Percentiles rank a stretch among this genome's conserved stretches.
Evolutionary conservation across 1,140 invertebrate genomes (phyloP).

Genomic region (Gryon sp.): DNA sequence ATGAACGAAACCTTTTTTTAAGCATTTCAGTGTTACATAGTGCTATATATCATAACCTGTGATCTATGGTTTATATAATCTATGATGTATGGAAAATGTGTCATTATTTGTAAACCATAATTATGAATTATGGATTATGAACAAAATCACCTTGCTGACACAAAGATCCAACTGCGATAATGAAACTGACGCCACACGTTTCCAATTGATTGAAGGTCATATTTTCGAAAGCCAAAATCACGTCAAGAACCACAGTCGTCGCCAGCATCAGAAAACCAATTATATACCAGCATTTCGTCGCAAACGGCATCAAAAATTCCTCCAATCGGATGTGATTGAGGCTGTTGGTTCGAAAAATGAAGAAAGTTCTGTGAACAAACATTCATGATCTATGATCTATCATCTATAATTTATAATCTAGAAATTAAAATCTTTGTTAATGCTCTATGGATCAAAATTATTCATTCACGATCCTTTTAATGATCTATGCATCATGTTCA

Average conservation of each 20-base stretch:
- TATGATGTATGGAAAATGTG: too few relatives aligned
- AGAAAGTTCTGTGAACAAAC: conserved; percentile 48
- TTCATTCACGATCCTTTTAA: too few relatives aligned
- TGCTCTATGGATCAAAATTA: too few relatives aligned
- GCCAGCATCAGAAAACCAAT: conserved; percentile 6
- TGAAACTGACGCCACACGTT: conserved; percentile 26
- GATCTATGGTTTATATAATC: too few relatives aligned
- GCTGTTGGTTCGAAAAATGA: conserved; percentile 45
- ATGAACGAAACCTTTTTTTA: too few relatives aligned
- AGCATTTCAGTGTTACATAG: too few relatives aligned
- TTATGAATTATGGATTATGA: too few relatives aligned
- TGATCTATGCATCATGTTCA: too few relatives aligned
- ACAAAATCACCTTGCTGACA: conserved; percentile 67
- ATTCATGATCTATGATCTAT: too few relatives aligned
- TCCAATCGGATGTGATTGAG: conserved; percentile 29
- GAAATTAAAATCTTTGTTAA: conserved; percentile 11
- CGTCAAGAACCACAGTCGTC: conserved; percentile 29
- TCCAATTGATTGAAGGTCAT: conserved; percentile 17
- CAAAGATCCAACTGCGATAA: conserved; percentile 59
- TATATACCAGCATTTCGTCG: conserved; percentile 39
- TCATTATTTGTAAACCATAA: too few relatives aligned
- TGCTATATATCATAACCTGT: too few relatives aligned
- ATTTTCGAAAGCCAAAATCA: conserved; percentile 30
- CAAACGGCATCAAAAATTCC: conserved; percentile 43
- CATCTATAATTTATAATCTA: not conserved